Base-by-base conservation (phyloP, 2,888 invertebrate species). In the Teinopalpus imperialis region DNA sequence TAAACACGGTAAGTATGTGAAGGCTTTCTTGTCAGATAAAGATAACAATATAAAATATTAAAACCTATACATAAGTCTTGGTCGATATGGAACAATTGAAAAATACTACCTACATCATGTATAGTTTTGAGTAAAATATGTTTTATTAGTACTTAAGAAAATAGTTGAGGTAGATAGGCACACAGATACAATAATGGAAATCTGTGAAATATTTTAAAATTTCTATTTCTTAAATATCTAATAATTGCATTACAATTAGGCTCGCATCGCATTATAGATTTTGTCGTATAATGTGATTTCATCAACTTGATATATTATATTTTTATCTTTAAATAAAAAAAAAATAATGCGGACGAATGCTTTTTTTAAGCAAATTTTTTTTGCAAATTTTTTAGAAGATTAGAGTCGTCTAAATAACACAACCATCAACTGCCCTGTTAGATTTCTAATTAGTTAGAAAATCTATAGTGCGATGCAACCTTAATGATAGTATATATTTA, bases 141-240 rank as follows among this genome's bases (percentile, higher is more conserved):
- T 30, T 21, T 5, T 4, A 14, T 13, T 24, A 12, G 2, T 1
- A 3, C 2, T 2, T 43, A 36, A 12, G 32, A 39, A 44, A 44
- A 39, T 44, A 37, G 44, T 39, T 44, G 44, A 44, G 44, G 44
- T 44, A 44, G 44, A 32, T 44, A 31, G 8, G n/a, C n/a, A 43
- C 27, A 34, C 30, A 30, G 40, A 34, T 32, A 26, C 3, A 16
- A 23, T 8, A 6, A 23, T 13, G 18, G 6, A 21, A 23, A 36
- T 29, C 35, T 27, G 27, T 32, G 27, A 37, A 36, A 43, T 24
- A 2, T 5, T 4, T 9, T 26, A 14, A 3, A 26, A 23, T 16
- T 8, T 20, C 9, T 14, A 24, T 41, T 16, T 9, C 21, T 20
- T 30, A 40, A 16, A 24, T 13, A 41, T 18, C 18, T 26, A 24